These are phyloP conservation scores for Caerostris extrusa DNA, from an alignment of 1,140 invertebrate genomes.

Conservation along the genomic window DNA sequence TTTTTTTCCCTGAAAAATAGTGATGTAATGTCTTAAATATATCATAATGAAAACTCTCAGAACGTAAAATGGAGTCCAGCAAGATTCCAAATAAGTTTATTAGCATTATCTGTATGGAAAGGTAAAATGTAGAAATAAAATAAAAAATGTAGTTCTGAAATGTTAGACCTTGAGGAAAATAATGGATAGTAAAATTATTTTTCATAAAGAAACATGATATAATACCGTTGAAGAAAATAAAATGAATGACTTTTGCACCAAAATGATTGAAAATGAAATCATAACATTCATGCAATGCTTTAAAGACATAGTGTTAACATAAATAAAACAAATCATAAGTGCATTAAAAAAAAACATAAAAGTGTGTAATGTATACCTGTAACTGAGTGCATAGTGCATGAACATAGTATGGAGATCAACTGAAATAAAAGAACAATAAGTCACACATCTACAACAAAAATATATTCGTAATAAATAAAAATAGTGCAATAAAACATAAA, in stretches of 20 bases:
- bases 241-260: too few relatives aligned
- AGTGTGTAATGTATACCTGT: slow-evolving; percentile 61
- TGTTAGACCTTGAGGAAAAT: too few relatives aligned
- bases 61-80: too few relatives aligned
- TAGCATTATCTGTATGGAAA: too few relatives aligned
- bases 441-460: neutral
- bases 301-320: neutral
- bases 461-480: neutral
- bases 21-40: too few relatives aligned
- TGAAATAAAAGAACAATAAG: slow-evolving; percentile 67
- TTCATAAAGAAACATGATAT: neutral
- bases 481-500: neutral
- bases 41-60: too few relatives aligned
- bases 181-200: neutral
- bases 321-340: slow-evolving; percentile 62
- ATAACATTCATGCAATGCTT: slow-evolving; percentile 43
- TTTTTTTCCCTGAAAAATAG: too few relatives aligned
- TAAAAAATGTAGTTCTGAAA: too few relatives aligned
- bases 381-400: slow-evolving; percentile 71
- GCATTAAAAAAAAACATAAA: slow-evolving; percentile 65
- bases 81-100: too few relatives aligned
- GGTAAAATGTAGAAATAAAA: too few relatives aligned
- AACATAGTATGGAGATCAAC: slow-evolving; percentile 61
- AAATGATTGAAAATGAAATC: too few relatives aligned
- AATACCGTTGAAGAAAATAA: neutral